These are phyloP conservation scores for Hystrix brachyura DNA, from an alignment of 2,113 vertebrate genomes.

Conservation along the genomic window DNA sequence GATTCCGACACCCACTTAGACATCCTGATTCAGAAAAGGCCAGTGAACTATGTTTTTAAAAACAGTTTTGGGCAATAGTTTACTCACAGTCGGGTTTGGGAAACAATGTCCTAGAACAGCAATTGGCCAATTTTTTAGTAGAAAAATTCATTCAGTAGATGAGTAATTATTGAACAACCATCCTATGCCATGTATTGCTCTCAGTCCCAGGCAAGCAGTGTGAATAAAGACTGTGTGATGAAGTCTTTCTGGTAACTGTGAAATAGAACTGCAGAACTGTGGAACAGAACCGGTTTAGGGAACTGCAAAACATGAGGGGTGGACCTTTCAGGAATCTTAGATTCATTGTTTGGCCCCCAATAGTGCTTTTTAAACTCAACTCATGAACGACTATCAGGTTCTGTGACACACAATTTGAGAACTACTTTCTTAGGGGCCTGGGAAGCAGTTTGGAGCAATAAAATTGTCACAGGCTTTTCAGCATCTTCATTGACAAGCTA, in stretches of 20 bases:
- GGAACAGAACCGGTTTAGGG: too few relatives aligned
- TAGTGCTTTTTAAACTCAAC: background rate
- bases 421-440: background rate
- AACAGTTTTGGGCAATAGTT: background rate
- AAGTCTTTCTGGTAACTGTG: background rate
- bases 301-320: background rate
- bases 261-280: background rate
- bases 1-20: background rate
- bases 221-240: background rate
- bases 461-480: background rate
- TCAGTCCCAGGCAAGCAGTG: background rate
- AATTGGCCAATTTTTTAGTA: background rate
- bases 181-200: background rate
- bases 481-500: background rate
- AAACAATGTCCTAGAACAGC: background rate
- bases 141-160: conserved; percentile 39
- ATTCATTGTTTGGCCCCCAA: background rate
- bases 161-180: background rate
- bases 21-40: background rate
- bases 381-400: background rate
- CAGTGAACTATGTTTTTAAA: background rate
- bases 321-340: background rate
- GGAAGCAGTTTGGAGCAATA: background rate
- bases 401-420: background rate
- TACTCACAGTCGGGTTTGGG: background rate